Evolutionary conservation across 2,888 invertebrate species (phyloP).

Genomic region (Luperina testacea): DNA sequence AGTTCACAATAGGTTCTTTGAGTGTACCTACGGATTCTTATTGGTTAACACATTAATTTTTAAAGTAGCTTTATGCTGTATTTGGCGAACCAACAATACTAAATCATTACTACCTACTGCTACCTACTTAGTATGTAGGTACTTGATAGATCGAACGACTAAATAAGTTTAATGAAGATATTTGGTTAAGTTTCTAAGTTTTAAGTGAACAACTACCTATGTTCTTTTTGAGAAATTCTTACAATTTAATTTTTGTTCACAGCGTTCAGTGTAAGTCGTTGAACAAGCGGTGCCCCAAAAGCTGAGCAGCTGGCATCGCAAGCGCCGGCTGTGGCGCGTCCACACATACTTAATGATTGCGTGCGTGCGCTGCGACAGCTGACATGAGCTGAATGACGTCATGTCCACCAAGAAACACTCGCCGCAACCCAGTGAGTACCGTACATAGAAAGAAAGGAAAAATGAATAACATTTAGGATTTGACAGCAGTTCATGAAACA

Average conservation of each 20-base stretch:
- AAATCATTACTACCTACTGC: background rate
- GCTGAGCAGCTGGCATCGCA: slow-evolving; percentile 58
- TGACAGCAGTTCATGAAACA: background rate
- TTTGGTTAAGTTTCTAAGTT: no score
- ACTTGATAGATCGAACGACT: no score
- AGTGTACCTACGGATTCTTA: no score
- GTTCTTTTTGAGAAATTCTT: background rate
- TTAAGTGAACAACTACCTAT: no score
- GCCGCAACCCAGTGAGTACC: slow-evolving; percentile 85
- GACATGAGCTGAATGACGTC: slow-evolving; percentile 84
- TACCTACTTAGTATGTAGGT: no score
- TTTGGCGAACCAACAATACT: no score
- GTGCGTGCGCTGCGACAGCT: slow-evolving; percentile 86
- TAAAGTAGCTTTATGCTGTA: no score
- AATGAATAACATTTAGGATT: background rate
- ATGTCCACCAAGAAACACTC: slow-evolving; percentile 89
- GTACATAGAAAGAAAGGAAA: background rate
- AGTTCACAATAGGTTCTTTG: background rate
- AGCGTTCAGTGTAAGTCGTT: slow-evolving; percentile 26
- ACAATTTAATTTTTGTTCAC: slow-evolving; percentile 6
- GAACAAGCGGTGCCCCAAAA: slow-evolving; percentile 50
- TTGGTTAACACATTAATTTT: no score
- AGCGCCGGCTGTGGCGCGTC: slow-evolving; percentile 61
- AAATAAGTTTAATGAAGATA: no score
- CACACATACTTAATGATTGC: slow-evolving; percentile 80